phyloP scores from a whole-genome alignment of 2,797 vertebrate genomes.

The Champsocephalus esox region DNA sequence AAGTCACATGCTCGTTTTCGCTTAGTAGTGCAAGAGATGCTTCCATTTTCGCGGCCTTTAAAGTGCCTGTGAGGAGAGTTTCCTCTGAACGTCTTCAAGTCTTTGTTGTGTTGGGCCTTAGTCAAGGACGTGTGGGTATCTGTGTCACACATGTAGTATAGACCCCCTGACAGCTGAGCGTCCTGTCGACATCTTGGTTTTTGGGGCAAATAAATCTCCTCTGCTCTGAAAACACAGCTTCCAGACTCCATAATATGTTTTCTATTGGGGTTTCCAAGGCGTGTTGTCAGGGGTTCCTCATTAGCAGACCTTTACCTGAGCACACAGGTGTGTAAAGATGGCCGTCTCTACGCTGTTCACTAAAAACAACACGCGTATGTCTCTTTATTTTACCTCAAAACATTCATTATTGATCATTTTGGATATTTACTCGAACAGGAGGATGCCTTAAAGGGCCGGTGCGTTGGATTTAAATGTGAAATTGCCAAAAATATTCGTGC shows the following conservation, averaged over 20 bases:
- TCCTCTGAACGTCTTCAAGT: background rate
- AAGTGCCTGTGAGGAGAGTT: slow-evolving; percentile 45
- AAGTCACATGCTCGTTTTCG: background rate
- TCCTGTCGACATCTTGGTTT: too few relatives aligned
- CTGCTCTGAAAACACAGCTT: too few relatives aligned
- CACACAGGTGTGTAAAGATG: slow-evolving; percentile 27
- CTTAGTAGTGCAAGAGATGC: slow-evolving; percentile 2
- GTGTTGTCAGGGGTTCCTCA: slow-evolving; percentile 8
- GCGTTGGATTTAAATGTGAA: too few relatives aligned
- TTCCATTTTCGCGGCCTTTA: slow-evolving; percentile 30
- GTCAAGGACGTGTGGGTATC: background rate
- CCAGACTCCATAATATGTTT: too few relatives aligned
- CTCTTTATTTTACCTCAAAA: background rate
- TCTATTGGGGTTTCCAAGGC: slow-evolving; percentile 19
- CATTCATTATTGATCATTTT: too few relatives aligned
- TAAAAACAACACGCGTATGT: background rate
- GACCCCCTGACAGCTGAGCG: too few relatives aligned
- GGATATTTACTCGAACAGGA: too few relatives aligned
- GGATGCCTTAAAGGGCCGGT: too few relatives aligned
- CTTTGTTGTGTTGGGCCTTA: background rate
- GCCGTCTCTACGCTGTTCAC: background rate
- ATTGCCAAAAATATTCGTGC: too few relatives aligned
- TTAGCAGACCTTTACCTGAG: background rate
- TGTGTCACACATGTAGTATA: background rate
- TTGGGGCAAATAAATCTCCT: too few relatives aligned